Percentiles rank a stretch among this genome's conserved stretches.
Evolutionary conservation across 1,140 invertebrate species (phyloP).

Genomic region (Drosophila eugracilis): DNA sequence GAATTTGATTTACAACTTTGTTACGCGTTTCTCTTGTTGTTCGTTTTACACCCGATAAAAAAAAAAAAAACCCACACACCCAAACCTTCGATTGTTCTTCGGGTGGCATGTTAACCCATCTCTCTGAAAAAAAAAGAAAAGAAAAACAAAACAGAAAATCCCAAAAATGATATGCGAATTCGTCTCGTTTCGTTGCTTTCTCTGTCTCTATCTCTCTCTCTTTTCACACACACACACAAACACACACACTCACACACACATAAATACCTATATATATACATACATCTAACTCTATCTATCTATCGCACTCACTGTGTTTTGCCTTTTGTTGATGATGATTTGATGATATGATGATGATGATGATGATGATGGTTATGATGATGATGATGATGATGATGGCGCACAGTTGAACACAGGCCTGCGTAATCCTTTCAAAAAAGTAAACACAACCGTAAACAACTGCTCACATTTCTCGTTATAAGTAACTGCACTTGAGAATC

Average conservation of each 20-base stretch:
- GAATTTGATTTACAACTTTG: slow-evolving; percentile 34
- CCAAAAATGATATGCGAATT: slow-evolving; percentile 46
- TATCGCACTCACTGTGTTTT: slow-evolving; percentile 52
- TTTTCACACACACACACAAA: slow-evolving; percentile 19
- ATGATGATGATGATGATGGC: slow-evolving; percentile 49
- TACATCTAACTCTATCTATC: slow-evolving; percentile 27
- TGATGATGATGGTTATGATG: slow-evolving; percentile 46
- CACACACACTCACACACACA: slow-evolving; percentile 17
- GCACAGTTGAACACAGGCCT: slow-evolving; percentile 80
- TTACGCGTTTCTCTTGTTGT: slow-evolving; percentile 33
- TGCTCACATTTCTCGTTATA: slow-evolving; percentile 48
- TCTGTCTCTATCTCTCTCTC: slow-evolving; percentile 26
- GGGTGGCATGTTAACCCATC: slow-evolving; percentile 48
- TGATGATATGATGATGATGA: slow-evolving; percentile 33
- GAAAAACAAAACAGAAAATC: slow-evolving; percentile 14
- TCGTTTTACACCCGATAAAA: slow-evolving; percentile 10
- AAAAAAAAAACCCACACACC: slow-evolving; percentile 6
- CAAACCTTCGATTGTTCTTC: slow-evolving; percentile 25
- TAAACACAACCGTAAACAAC: slow-evolving; percentile 67
- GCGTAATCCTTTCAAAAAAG: slow-evolving; percentile 82
- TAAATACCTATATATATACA: slow-evolving; percentile 13
- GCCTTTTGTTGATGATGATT: slow-evolving; percentile 50
- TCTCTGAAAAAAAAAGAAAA: slow-evolving; percentile 7
- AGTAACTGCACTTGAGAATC: slow-evolving; percentile 59
- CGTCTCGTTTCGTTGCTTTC: slow-evolving; percentile 42